Base-by-base conservation (phyloP, 1,140 invertebrate species). In the Tyrophagus putrescentiae region DNA sequence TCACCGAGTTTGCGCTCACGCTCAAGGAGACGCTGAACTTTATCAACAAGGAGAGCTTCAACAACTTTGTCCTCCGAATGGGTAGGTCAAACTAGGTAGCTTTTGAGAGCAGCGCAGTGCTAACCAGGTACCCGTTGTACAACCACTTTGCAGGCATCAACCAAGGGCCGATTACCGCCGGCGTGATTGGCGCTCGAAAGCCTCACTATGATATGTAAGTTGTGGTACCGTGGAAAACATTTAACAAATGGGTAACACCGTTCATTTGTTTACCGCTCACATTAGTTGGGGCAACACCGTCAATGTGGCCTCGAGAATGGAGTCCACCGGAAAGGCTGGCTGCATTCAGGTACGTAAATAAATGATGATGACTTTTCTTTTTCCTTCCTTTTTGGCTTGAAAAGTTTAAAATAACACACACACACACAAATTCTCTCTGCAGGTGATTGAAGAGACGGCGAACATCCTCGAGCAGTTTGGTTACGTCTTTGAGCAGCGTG, bases 241-340 rank as follows among this genome's bases (percentile, higher is more conserved):
- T 7, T 48, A 48, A 13, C 31, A 25, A 21, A 42, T 39, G 11
- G 7, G 18, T 32, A 33, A 54, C 29, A 42, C 7, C 7, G 39
- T 6, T 33, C 11, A 54, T 39, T 13, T 39, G n/a, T 39, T 39
- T 39, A 39, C 31, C 23, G 7, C 16, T 33, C 52, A 32, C 21
- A 41, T 7, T 9, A 57, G 56, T 41, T 75, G 73, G 73, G 87
- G 90, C 0, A 94, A 95, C 69, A 90, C 90, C 0, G 91, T 95
- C 0, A 96, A 96, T 70, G 89, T 95, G 0, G 90, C 91, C 3
- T 92, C 87, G 0, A 76, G 91, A 57, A 95, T 97, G 90, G 92
- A 96, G 70, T 92, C 87, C 69, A 95, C 91, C 1, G 92, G 93
- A 27, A 91, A 91, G 77, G 85, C 89, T 61, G 89, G 88, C 7